A percentile compares a stretch with the other conserved stretches of the same genome.
Conservation (phyloP, 53 echinoderm and acorn worm genomes). For the Zoroaster sp. region DNA sequence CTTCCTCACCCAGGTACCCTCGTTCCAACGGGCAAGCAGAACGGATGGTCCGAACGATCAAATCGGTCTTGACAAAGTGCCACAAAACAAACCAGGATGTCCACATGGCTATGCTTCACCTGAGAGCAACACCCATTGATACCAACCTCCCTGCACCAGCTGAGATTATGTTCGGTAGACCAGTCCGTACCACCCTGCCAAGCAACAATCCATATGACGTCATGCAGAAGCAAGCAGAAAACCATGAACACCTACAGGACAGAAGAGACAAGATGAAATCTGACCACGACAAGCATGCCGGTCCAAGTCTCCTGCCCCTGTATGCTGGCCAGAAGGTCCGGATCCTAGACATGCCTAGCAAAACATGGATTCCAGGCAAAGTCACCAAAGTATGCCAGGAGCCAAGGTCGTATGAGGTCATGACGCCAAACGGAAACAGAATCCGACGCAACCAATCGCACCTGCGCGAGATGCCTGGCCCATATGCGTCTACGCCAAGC, state of each 20-base stretch:
- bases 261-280: not conserved
- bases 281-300: constrained; percentile 38
- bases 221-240: not conserved
- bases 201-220: not conserved
- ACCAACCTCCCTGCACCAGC: constrained; percentile 34
- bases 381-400: constrained; percentile 21
- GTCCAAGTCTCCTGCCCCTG: not conserved
- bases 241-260: not conserved
- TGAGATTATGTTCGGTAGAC: constrained; percentile 33
- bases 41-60: constrained; percentile 40
- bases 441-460: constrained; percentile 29
- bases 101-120: constrained; percentile 10
- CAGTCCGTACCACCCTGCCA: constrained; percentile 22
- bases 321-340: constrained; percentile 7
- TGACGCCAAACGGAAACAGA: constrained; percentile 25
- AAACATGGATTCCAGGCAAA: constrained; percentile 28
- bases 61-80: constrained; percentile 28
- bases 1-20: constrained; percentile 42
- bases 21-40: constrained; percentile 19
- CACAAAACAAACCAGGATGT: constrained; percentile 29
- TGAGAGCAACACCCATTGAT: constrained; percentile 33
- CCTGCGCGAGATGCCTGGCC: constrained; percentile 28
- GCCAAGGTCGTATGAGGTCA: constrained; percentile 41
- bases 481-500: not conserved
- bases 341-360: not conserved